Evolutionary conservation across 30 jellyfish, hydroid and myxozoan species (phyloP).

Genomic region (Pelagia noctiluca): DNA sequence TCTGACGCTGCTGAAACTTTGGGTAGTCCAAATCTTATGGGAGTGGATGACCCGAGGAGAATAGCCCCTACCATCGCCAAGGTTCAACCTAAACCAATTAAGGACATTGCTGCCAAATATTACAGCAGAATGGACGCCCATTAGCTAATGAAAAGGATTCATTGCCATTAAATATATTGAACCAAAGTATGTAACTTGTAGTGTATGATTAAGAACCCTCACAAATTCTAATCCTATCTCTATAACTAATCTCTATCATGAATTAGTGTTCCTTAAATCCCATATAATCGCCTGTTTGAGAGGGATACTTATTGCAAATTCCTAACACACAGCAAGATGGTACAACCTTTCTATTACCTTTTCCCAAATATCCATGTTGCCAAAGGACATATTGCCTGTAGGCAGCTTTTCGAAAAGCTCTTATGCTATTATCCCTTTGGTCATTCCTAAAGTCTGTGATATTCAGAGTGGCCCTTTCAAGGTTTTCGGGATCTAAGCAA

Average conservation of each 20-base stretch:
- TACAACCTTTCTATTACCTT: conserved; percentile 35
- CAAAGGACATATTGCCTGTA: conserved; percentile 38
- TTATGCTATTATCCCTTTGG: no score
- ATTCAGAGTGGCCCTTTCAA: no score
- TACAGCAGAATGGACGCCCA: conserved; percentile 15
- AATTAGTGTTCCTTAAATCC: conserved; percentile 41
- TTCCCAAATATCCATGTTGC: conserved; percentile 38
- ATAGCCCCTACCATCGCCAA: conserved; percentile 31
- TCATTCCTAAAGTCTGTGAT: no score
- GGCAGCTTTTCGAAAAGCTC: no score
- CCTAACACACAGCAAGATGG: conserved; percentile 26
- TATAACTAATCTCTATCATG: neutral
- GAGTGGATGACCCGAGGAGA: conserved; percentile 33
- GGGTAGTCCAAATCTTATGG: no score
- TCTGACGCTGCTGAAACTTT: no score
- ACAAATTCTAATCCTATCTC: neutral
- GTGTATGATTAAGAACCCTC: neutral
- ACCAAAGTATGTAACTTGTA: neutral
- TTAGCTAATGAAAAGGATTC: neutral
- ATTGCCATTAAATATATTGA: conserved; percentile 1
- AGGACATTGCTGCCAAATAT: conserved; percentile 6
- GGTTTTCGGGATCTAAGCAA: no score
- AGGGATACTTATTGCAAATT: conserved; percentile 39
- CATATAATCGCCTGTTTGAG: conserved; percentile 37
- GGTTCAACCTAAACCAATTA: conserved; percentile 16